Evolutionary conservation across 1,140 invertebrate genomes (phyloP).

Genomic region (Aphaenogaster rudis): DNA sequence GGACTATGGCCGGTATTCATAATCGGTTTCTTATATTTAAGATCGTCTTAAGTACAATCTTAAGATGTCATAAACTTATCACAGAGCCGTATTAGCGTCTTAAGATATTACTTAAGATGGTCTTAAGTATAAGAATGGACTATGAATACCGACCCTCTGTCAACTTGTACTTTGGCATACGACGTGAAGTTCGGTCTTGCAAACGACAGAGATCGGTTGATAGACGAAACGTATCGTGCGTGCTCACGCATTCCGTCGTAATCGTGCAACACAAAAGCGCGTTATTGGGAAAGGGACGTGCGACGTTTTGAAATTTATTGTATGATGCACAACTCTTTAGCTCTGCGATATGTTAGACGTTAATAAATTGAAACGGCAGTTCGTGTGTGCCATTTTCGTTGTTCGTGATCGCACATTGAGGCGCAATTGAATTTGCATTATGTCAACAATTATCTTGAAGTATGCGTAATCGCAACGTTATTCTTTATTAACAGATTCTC

Average conservation of each 20-base stretch:
- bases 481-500: constrained; percentile 16
- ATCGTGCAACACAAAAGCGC: background rate
- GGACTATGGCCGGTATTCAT: too few species aligned
- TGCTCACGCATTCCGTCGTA: background rate
- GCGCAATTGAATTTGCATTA: constrained; percentile 17
- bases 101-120: too few species aligned
- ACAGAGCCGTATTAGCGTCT: too few species aligned
- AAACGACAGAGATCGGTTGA: background rate
- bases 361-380: background rate
- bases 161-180: background rate
- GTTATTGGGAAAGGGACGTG: background rate
- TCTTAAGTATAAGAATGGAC: too few species aligned
- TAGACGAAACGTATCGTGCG: background rate
- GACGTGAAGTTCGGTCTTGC: background rate
- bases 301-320: background rate
- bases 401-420: background rate
- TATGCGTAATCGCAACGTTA: background rate
- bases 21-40: too few species aligned
- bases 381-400: background rate
- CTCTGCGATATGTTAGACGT: background rate
- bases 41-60: too few species aligned
- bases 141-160: background rate
- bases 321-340: background rate
- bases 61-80: too few species aligned
- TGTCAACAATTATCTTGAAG: constrained; percentile 22